Evolutionary conservation across 1,140 invertebrate species (phyloP), one percentile per base, ranked within the genome.

Genomic region (Carposina sasakii): DNA sequence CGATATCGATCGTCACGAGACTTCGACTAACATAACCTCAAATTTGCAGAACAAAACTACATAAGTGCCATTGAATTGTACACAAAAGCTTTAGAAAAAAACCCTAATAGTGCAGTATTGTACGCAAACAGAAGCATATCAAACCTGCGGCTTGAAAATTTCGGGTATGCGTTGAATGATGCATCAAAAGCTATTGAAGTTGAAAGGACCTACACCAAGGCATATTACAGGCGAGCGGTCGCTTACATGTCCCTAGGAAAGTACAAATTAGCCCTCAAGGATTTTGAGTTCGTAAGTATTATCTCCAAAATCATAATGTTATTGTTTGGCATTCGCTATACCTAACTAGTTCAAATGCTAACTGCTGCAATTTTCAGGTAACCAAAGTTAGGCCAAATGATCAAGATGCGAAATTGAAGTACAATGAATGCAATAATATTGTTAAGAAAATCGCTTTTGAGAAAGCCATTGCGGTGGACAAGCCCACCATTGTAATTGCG

Each of bases 211-310:
- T 99, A 99, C 84, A 87, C 98, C 4, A 99, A 99, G 85, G 96
- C 94, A 10, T 94, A 94, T 66, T 99, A 99, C 81, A 92, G 98
- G 71, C 87, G 98, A 75, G 98, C 98, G 0, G 95, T 95, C 0
- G 94, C 98, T 26, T 91, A 98, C 64, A 99, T 99, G 97, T 96
- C 97, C 21, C 82, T 99, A 60, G 97, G 97, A 54, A 99, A 98
- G 87, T 99, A 97, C 76, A 99, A 98, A 87, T 85, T 94, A 76
- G 98, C 98, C 1, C 87, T 99, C 37, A 95, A 93, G 81, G 98
- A 99, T 87, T 99, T 96, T 87, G 96, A 99, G 90, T 92, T 94
- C 77, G 97, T 98, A 85, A 86, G 86, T 79, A 75, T 57, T 22
- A 23, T 40, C 9, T 23, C 28, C 41, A 10, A n/a, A 8, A 10